Evolutionary conservation across 2,797 vertebrate species (phyloP), one percentile per base, ranked within the genome.

Genomic region (Microctenopoma lineatum): DNA sequence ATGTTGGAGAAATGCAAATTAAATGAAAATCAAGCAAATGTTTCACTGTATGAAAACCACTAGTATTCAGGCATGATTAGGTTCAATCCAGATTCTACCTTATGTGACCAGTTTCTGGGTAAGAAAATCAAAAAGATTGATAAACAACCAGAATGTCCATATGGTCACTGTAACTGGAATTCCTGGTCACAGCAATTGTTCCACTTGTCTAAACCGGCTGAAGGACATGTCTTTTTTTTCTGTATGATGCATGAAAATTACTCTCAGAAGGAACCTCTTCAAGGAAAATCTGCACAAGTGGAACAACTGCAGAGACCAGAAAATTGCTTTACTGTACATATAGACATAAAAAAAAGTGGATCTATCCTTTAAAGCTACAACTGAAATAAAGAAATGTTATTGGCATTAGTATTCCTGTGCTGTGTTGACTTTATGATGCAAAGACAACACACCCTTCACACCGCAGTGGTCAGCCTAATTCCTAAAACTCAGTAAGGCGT

Each of bases 401-500:
- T n/a, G 6, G 16, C n/a, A 46, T 47, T 52, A 1, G 21, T 29
- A 45, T 62, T 63, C 16, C 27, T 42, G 11, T 18, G 16, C 18
- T 44, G 11, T 13, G 26, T 46, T 34, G 21, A 2, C 27, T 44
- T 42, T 54, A 21, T 15, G 4, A 67, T 7, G 48, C 61, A 66
- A 41, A 74, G 66, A 60, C 55, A 42, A 59, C 36, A 25, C 27
- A 32, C 59, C 44, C 68, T 72, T 73, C 64, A 65, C 60, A 72
- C n/a, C 21, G 34, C 12, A 1, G 12, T 18, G 42, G n/a, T 48
- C n/a, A 6, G 52, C 26, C 12, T 55, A n/a, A 66, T 71, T 47
- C 29, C 2, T 45, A 13, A 34, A 59, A 70, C 21, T 59, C 42
- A 26, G 41, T 7, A 52, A 54, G 52, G 48, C 42, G 25, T 50